These are phyloP conservation scores for Dinomys branickii DNA, from an alignment of 2,113 vertebrate species.

Conservation along the genomic window DNA sequence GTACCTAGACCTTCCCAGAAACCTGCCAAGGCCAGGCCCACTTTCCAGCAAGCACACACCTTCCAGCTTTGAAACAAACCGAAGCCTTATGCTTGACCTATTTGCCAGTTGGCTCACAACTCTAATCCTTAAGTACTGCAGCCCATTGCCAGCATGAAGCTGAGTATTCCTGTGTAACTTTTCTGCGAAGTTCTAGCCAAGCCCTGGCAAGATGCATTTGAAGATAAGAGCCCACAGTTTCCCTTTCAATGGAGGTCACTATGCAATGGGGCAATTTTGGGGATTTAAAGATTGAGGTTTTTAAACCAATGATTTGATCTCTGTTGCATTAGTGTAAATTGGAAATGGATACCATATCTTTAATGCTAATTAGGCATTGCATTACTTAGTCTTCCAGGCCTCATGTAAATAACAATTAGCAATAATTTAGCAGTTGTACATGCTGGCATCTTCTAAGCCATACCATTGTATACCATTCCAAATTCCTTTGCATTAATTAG, in stretches of 20 bases:
- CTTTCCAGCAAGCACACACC: slow-evolving; percentile 7
- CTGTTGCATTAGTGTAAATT: slow-evolving; percentile 83
- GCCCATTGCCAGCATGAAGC: slow-evolving; percentile 49
- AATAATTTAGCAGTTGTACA: slow-evolving; percentile 90
- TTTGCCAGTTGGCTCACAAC: slow-evolving; percentile 60
- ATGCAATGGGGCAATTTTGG: slow-evolving; percentile 52
- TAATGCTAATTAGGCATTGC: slow-evolving; percentile 87
- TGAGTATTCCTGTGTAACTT: slow-evolving; percentile 46
- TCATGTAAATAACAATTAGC: slow-evolving; percentile 90
- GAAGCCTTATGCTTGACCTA: slow-evolving; percentile 30
- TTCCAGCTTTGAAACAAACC: slow-evolving; percentile 48
- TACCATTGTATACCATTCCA: slow-evolving; percentile 89
- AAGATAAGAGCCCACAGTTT: slow-evolving; percentile 28
- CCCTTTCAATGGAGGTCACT: slow-evolving; percentile 37
- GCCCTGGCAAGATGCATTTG: slow-evolving; percentile 55
- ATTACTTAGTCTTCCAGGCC: slow-evolving; percentile 88
- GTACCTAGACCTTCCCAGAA: slow-evolving; percentile 19
- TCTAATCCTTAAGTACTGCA: slow-evolving; percentile 59
- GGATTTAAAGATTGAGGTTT: slow-evolving; percentile 70
- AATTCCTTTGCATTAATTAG: slow-evolving; percentile 90
- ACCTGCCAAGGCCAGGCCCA: neutral
- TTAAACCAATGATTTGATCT: slow-evolving; percentile 80
- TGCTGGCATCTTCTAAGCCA: slow-evolving; percentile 88
- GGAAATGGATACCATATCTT: slow-evolving; percentile 88
- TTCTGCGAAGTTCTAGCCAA: slow-evolving; percentile 65